Percentiles rank a stretch among this genome's conserved stretches.
Conservation (phyloP, 2,113 vertebrate species). For the Perca flavescens region DNA sequence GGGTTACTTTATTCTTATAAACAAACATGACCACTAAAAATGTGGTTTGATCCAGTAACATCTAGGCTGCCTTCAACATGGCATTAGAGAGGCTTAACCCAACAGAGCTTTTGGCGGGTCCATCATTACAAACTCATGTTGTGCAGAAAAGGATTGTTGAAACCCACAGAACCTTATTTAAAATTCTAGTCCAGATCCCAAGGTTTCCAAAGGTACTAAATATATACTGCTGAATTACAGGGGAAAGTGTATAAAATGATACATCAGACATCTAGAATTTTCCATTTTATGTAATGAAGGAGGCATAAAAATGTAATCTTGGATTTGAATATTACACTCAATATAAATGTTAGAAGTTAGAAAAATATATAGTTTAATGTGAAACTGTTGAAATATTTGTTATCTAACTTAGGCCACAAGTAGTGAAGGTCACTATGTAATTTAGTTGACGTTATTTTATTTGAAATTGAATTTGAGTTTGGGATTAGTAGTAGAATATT, state of each 20-base stretch:
- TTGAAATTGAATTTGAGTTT: neutral
- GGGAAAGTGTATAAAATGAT: constrained; percentile 54
- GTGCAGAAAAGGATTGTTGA: constrained; percentile 58
- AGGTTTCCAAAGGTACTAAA: constrained; percentile 60
- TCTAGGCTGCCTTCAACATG: constrained; percentile 35
- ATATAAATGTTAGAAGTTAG: constrained; percentile 23
- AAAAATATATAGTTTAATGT: neutral
- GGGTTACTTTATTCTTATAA: constrained; percentile 33
- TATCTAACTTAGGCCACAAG: neutral
- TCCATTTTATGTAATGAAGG: constrained; percentile 44
- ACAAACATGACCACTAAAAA: constrained; percentile 25
- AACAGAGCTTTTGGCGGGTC: constrained; percentile 29
- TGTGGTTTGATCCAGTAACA: constrained; percentile 13
- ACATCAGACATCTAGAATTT: constrained; percentile 52
- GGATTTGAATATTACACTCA: constrained; percentile 40
- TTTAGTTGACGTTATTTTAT: neutral
- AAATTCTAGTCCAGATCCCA: constrained; percentile 57
- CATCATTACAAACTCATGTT: constrained; percentile 55
- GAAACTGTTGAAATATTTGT: neutral
- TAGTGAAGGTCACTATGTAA: neutral
- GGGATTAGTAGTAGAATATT: neutral
- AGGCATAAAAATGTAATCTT: constrained; percentile 36
- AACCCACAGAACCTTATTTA: constrained; percentile 60
- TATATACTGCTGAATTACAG: constrained; percentile 62
- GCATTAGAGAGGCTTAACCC: constrained; percentile 43